Evolutionary conservation across 2,797 vertebrate genomes (phyloP), one percentile per base, ranked within the genome.

Genomic region (Chromis chromis): DNA sequence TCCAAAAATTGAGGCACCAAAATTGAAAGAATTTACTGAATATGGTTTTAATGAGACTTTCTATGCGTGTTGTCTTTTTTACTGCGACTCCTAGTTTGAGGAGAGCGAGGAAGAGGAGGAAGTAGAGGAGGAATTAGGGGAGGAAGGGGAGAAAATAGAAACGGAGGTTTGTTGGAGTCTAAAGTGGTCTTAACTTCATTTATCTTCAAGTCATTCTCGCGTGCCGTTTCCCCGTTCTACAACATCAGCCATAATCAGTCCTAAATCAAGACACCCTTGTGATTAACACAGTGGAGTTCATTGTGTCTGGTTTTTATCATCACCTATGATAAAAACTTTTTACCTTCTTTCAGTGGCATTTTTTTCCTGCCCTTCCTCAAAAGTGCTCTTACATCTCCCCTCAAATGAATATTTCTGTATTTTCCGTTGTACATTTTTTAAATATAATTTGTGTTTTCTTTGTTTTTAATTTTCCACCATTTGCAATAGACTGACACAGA

Each of bases 161-260:
- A 67, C 76, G 67, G 86, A 92, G 93, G 92, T 94, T 93, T 91
- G 93, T 93, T 81, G 22, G 12, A 9, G 68, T 71, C 3, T 24
- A 10, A 74, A 72, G n/a, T 78, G 67, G 44, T 75, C 73, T 72
- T n/a, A 36, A 31, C 42, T 21, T 31, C 25, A 44, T 22, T 53
- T 39, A 50, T 42, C 17, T 25, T 50, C 19, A n/a, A 55, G 50
- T 50, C 74, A 53, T 67, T 73, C 52, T 16, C 6, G 10, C 1
- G 3, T n/a, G n/a, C n/a, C n/a, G n/a, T n/a, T n/a, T n/a, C n/a
- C n/a, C n/a, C n/a, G n/a, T n/a, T n/a, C n/a, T n/a, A n/a, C n/a
- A n/a, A n/a, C n/a, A n/a, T n/a, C 44, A 56, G 16, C 68, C 70
- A 68, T 16, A 21, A 25, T 56, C 53, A 48, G 12, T 73, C 73